Evolutionary conservation across 2,888 invertebrate species (phyloP).

Genomic region (Andricus quercusramuli): DNA sequence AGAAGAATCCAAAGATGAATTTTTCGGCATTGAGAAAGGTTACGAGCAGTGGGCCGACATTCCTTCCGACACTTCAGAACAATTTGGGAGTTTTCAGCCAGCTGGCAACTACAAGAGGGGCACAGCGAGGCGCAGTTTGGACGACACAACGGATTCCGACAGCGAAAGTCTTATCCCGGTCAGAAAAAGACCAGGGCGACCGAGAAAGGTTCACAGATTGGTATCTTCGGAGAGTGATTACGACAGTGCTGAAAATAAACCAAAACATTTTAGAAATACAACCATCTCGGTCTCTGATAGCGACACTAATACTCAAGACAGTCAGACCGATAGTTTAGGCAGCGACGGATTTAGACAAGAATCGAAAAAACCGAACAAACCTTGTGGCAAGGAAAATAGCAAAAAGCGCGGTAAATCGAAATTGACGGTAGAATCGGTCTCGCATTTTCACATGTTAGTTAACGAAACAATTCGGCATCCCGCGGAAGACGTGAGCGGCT

Average conservation of each 20-base stretch:
- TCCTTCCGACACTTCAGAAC: constrained; percentile 72
- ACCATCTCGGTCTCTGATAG: constrained; percentile 74
- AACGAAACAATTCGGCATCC: constrained; percentile 71
- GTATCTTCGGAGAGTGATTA: constrained; percentile 77
- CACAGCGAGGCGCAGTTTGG: constrained; percentile 68
- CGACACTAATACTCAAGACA: constrained; percentile 79
- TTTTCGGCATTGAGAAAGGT: constrained; percentile 84
- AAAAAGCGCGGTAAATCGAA: constrained; percentile 73
- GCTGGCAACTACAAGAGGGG: constrained; percentile 69
- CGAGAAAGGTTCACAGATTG: constrained; percentile 70
- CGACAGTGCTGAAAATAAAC: constrained; percentile 70
- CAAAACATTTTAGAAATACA: constrained; percentile 65
- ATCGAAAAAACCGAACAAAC: constrained; percentile 62
- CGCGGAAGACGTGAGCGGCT: constrained; percentile 67
- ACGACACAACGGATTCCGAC: constrained; percentile 74
- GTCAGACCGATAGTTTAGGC: constrained; percentile 78
- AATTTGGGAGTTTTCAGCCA: constrained; percentile 71
- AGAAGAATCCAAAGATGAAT: constrained; percentile 80
- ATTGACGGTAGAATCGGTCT: constrained; percentile 77
- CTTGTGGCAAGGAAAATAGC: constrained; percentile 49
- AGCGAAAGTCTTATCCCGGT: constrained; percentile 69
- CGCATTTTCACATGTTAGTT: constrained; percentile 74
- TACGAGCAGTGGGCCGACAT: constrained; percentile 78
- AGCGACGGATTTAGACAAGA: constrained; percentile 77
- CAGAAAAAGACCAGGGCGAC: constrained; percentile 63